Evolutionary conservation across 2,797 vertebrate species (phyloP).

Genomic region (Pristis pectinata): DNA sequence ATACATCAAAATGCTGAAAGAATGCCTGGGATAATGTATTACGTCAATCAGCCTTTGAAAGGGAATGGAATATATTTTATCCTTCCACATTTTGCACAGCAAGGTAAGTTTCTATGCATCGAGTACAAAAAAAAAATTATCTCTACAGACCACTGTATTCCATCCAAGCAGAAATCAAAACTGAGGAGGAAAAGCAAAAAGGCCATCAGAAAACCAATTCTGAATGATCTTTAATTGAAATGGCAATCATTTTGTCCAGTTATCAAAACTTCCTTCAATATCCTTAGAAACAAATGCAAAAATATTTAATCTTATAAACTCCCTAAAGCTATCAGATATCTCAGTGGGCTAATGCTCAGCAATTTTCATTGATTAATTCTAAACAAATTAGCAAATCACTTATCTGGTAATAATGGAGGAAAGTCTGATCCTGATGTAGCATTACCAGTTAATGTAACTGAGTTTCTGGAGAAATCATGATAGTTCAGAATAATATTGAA

Average conservation of each 20-base stretch:
- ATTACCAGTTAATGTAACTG: not conserved
- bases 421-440: too few relatives aligned
- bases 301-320: not conserved
- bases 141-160: too few relatives aligned
- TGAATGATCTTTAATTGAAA: not conserved
- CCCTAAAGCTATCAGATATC: not conserved
- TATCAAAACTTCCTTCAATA: not conserved
- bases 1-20: constrained; percentile 31
- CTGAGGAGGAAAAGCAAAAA: not conserved
- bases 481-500: not conserved
- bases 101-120: not conserved
- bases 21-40: not conserved
- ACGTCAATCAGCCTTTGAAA: not conserved
- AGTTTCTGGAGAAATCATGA: not conserved
- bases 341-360: not conserved
- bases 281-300: not conserved
- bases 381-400: not conserved
- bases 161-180: not conserved
- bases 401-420: not conserved
- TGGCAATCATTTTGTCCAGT: not conserved
- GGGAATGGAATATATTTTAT: constrained; percentile 8
- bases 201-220: not conserved
- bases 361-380: not conserved
- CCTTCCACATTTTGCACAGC: not conserved
- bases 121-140: not conserved